Conservation (phyloP, 2,797 vertebrate species). For the Sebastes hubbsi region DNA sequence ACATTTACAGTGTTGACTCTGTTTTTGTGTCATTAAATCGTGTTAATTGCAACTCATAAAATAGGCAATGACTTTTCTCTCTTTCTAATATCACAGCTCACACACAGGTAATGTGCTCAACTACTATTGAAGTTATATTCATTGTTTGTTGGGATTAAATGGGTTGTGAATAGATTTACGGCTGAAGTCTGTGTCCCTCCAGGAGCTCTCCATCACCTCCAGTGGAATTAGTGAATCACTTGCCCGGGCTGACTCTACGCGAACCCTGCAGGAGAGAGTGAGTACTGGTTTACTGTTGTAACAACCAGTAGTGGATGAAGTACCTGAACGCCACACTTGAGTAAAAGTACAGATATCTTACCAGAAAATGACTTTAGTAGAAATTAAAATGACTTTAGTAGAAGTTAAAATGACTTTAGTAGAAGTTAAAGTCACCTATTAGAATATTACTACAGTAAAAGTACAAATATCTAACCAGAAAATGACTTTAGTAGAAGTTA, state of each 20-base stretch:
- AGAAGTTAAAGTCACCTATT: no score
- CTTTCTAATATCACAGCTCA: conserved; percentile 33
- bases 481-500: no score
- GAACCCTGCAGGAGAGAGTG: conserved; percentile 42
- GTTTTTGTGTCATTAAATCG: background rate
- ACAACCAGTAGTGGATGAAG: no score
- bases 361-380: no score
- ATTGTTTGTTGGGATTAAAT: background rate
- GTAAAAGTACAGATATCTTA: no score
- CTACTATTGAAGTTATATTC: background rate
- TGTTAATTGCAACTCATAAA: background rate
- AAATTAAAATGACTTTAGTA: no score
- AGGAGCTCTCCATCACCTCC: conserved; percentile 34
- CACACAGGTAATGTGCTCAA: conserved; percentile 61
- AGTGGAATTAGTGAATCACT: conserved; percentile 1
- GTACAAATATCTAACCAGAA: no score
- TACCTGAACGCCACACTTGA: no score
- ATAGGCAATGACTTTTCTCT: conserved; percentile 14
- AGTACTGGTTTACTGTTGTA: conserved; percentile 18
- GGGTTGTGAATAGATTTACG: background rate
- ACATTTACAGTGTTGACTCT: background rate
- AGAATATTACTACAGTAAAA: no score
- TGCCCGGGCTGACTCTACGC: conserved; percentile 3
- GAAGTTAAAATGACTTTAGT: no score
- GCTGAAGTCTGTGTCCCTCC: conserved; percentile 10